Percentiles rank a stretch among this genome's conserved stretches.
phyloP scores from a whole-genome alignment of 2,888 invertebrate genomes.

The Pseudoips prasinana region DNA sequence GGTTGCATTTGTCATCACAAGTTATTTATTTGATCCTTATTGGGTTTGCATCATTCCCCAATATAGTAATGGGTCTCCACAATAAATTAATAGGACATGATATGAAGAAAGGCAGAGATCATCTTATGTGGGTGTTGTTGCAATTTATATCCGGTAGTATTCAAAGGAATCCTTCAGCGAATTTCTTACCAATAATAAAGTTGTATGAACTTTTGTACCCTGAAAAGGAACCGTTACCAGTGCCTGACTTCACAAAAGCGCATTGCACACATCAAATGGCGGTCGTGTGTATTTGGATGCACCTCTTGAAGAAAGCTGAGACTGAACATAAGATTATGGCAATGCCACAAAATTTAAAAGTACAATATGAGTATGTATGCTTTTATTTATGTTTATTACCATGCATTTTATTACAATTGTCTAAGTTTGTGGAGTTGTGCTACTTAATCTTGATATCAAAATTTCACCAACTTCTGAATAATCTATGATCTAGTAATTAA shows the following conservation, averaged over 20 bases:
- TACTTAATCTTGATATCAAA: neutral
- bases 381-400: neutral
- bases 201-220: constrained; percentile 96
- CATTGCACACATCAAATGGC: constrained; percentile 96
- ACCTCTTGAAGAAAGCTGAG: constrained; percentile 96
- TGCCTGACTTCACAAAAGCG: constrained; percentile 94
- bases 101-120: constrained; percentile 94
- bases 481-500: too few relatives aligned
- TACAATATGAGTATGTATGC: constrained; percentile 89
- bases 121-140: constrained; percentile 99
- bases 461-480: too few relatives aligned
- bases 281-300: constrained; percentile 98
- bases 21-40: constrained; percentile 97
- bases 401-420: neutral
- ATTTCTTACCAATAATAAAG: constrained; percentile 94
- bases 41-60: constrained; percentile 96
- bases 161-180: constrained; percentile 94
- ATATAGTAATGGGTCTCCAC: constrained; percentile 94
- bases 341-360: constrained; percentile 90
- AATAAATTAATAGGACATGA: constrained; percentile 91
- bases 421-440: constrained; percentile 1
- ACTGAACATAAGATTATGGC: constrained; percentile 91
- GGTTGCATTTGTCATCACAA: constrained; percentile 96
- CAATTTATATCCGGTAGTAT: constrained; percentile 99
- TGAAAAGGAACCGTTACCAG: constrained; percentile 93